phyloP scores from a whole-genome alignment of 2,113 vertebrate genomes.

The Tetrax tetrax region DNA sequence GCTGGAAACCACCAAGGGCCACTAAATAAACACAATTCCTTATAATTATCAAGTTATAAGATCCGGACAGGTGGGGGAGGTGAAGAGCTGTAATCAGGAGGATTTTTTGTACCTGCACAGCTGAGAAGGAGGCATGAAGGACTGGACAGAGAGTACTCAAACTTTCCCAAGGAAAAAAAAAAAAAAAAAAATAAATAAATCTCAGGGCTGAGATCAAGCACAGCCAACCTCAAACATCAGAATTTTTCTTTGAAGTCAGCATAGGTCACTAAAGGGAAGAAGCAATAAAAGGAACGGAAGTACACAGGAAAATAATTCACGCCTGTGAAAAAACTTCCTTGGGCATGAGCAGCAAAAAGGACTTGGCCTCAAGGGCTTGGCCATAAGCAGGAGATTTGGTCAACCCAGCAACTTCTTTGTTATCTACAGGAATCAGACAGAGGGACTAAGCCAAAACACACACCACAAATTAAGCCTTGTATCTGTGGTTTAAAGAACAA shows the following conservation, averaged over 20 bases:
- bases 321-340: neutral
- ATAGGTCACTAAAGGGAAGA: neutral
- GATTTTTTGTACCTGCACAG: neutral
- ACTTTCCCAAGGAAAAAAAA: neutral
- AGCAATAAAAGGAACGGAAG: neutral
- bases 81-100: neutral
- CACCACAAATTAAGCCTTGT: neutral
- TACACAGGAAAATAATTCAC: neutral
- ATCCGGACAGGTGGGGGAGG: neutral
- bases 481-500: neutral
- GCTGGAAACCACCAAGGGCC: neutral
- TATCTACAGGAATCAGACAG: neutral
- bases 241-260: neutral
- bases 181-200: neutral
- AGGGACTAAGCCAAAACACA: accelerated
- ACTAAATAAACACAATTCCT: neutral
- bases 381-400: neutral
- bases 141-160: neutral
- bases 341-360: neutral
- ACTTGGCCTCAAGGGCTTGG: neutral
- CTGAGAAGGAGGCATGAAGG: neutral
- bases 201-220: neutral
- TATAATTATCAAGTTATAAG: neutral
- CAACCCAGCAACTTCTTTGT: neutral
- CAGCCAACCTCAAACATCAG: neutral